phyloP scores from a whole-genome alignment of 2,797 vertebrate species.

The Intellagama lesueurii region DNA sequence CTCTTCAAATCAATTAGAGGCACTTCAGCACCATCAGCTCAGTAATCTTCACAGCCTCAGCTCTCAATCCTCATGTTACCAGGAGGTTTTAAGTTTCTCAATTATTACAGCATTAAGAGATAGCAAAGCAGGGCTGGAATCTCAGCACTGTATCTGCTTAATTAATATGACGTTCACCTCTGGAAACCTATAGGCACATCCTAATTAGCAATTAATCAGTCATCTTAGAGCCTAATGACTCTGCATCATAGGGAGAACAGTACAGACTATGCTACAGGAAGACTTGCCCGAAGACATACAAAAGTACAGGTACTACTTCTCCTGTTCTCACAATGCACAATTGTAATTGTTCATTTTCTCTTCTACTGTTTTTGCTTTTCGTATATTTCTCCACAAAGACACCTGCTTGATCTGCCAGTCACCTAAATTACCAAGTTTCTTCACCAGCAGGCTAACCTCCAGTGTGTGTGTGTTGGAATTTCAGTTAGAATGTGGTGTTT shows the following conservation, averaged over 20 bases:
- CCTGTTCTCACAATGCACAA: not conserved
- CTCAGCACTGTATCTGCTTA: not conserved
- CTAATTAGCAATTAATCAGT: slow-evolving; percentile 20
- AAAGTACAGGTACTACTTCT: not conserved
- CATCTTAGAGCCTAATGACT: not conserved
- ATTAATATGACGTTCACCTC: slow-evolving; percentile 1
- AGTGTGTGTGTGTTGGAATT: slow-evolving; percentile 6
- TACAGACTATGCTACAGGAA: not conserved
- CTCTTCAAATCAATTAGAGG: slow-evolving; percentile 26
- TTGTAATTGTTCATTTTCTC: not conserved
- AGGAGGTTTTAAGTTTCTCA: slow-evolving; percentile 47
- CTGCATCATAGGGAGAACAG: not conserved
- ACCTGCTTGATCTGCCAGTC: not conserved
- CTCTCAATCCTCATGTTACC: slow-evolving; percentile 38
- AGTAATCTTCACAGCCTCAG: slow-evolving; percentile 36
- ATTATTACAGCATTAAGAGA: slow-evolving; percentile 37
- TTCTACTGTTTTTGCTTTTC: not conserved
- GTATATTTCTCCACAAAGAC: not conserved
- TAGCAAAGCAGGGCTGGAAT: slow-evolving; percentile 18
- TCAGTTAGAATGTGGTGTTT: slow-evolving; percentile 46
- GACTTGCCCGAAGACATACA: not conserved
- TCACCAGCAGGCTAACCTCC: not conserved
- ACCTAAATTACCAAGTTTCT: not conserved
- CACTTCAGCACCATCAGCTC: not conserved
- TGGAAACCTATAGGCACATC: slow-evolving; percentile 2